phyloP scores from a whole-genome alignment of 2,888 invertebrate genomes.

The Megaustenia siamemsis region DNA sequence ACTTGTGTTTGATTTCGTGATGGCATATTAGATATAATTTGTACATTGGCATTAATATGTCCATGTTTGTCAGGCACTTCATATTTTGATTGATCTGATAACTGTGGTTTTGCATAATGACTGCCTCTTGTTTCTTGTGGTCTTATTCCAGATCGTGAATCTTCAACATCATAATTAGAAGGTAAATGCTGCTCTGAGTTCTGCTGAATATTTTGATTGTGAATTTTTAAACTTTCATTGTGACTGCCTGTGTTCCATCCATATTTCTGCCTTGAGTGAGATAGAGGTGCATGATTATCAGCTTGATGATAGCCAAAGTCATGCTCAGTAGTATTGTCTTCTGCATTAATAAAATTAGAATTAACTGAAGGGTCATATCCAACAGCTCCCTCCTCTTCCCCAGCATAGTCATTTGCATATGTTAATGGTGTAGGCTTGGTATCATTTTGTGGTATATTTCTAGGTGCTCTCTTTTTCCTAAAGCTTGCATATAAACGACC shows the following conservation, averaged over 20 bases:
- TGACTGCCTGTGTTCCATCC: not conserved
- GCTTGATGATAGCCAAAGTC: slow-evolving; percentile 20
- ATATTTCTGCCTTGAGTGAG: slow-evolving; percentile 2
- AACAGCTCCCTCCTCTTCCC: slow-evolving; percentile 19
- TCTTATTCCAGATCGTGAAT: not conserved
- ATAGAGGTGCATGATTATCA: not conserved
- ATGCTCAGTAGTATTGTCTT: slow-evolving; percentile 9
- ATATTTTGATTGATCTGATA: not conserved
- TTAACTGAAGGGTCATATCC: slow-evolving; percentile 26
- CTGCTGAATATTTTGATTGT: not conserved
- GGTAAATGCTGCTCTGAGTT: not conserved
- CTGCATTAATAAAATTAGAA: slow-evolving; percentile 21
- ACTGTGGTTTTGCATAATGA: not conserved
- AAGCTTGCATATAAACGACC: slow-evolving; percentile 61
- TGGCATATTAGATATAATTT: slow-evolving; percentile 11
- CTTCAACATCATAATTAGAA: not conserved
- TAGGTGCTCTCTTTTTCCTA: slow-evolving; percentile 43
- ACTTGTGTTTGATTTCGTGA: not conserved
- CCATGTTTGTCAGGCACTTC: slow-evolving; percentile 27
- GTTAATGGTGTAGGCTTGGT: not conserved
- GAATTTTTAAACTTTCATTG: not conserved
- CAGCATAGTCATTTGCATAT: slow-evolving; percentile 15
- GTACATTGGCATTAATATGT: slow-evolving; percentile 49
- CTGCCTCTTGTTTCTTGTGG: not conserved
- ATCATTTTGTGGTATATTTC: not conserved